Percentiles rank a stretch among this genome's conserved stretches.
These are phyloP conservation scores for Acromyrmex heyeri DNA, from an alignment of 1,140 invertebrate genomes.

Conservation along the genomic window DNA sequence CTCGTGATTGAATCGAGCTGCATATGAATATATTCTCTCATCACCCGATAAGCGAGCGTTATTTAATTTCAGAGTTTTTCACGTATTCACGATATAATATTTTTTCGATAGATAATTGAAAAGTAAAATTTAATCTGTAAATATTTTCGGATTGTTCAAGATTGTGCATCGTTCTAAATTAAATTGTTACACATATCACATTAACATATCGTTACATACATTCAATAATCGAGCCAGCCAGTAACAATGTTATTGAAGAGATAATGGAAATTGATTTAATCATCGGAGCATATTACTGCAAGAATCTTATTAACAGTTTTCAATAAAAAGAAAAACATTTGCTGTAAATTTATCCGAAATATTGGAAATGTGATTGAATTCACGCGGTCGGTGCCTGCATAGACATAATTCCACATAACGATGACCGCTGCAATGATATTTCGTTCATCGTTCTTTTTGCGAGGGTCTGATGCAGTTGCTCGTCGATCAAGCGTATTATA, in stretches of 20 bases:
- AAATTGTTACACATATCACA: background rate
- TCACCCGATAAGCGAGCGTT: background rate
- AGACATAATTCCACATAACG: constrained; percentile 27
- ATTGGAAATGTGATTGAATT: background rate
- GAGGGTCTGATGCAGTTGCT: background rate
- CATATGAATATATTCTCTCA: background rate
- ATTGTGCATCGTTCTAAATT: background rate
- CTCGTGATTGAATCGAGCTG: background rate
- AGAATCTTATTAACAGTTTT: constrained; percentile 10
- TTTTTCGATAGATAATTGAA: background rate
- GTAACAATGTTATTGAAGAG: background rate
- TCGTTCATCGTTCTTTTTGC: background rate
- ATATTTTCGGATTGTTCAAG: background rate
- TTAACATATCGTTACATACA: background rate
- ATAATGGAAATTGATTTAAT: constrained; percentile 3
- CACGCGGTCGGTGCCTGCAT: background rate
- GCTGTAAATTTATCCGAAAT: background rate
- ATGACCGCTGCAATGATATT: background rate
- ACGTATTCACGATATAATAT: background rate
- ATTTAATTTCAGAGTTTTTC: constrained; percentile 5
- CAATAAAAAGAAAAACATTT: constrained; percentile 8
- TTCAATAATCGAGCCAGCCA: background rate
- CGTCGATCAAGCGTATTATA: constrained; percentile 47
- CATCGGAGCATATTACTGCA: background rate
- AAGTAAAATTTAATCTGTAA: background rate